Percentiles rank a stretch among this genome's conserved stretches.
These are phyloP conservation scores for Neodon shergylaensis DNA, from an alignment of 2,113 vertebrate genomes.

Conservation along the genomic window DNA sequence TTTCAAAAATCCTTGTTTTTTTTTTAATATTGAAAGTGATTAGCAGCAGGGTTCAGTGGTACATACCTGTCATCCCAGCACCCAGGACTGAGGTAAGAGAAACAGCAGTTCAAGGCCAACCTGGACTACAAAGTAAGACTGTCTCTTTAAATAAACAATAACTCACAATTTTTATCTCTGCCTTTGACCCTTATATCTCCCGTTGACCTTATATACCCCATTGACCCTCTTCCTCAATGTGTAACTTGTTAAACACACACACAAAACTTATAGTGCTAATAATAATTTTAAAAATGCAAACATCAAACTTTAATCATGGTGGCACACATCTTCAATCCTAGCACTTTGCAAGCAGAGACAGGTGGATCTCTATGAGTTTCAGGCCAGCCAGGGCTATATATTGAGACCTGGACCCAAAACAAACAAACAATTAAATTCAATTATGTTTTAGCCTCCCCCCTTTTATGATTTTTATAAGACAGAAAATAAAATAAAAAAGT, in stretches of 20 bases:
- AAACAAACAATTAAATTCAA: background rate
- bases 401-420: background rate
- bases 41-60: background rate
- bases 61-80: background rate
- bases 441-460: background rate
- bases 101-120: background rate
- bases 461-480: conserved; percentile 16
- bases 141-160: background rate
- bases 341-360: background rate
- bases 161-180: conserved; percentile 1
- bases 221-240: background rate
- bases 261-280: background rate
- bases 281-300: background rate
- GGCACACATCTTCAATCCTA: background rate
- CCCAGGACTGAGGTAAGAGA: background rate
- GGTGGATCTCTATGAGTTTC: background rate
- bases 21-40: conserved; percentile 6
- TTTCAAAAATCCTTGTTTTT: background rate
- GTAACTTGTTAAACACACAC: background rate
- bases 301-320: background rate
- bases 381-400: background rate
- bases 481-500: conserved; percentile 16
- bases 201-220: background rate
- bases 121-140: background rate
- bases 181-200: background rate